Base-by-base conservation (phyloP, 2,797 vertebrate species). In the Gambelia wislizenii region DNA sequence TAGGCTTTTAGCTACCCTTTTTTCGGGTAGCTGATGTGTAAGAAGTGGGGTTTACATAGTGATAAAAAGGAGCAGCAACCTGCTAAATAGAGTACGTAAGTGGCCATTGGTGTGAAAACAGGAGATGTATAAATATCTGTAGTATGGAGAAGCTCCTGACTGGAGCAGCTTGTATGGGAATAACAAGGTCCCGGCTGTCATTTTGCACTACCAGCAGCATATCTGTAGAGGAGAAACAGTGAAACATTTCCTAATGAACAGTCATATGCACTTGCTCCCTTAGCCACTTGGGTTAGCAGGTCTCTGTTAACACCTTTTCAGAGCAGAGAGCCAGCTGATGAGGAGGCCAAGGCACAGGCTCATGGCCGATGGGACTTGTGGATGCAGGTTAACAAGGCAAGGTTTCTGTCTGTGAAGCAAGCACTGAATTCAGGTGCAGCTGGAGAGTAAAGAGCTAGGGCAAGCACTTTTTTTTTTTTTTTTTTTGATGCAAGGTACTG, bases 261-360 rank as follows among this genome's bases (percentile, higher is more conserved):
- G 79, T 86, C 70, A 69, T 77, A 82, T 42, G 47, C 61, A 13
- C n/a, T 82, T 75, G 54, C 72, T 90, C 72, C 72, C 84, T 77
- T 30, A 61, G 39, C 47, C 49, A 83, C 16, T 36, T 84, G 61
- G 79, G 80, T 90, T 72, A 87, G 61, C 78, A 90, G 85, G 85
- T 87, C 85, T 90, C 84, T 89, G 84, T 83, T 90, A 77, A 82
- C 85, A 87, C 30, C 39, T 69, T 86, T 77, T 79, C 44, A 75
- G 84, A 86, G 49, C 84, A 47, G 39, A 54, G 44, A 69, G 30
- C 49, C 79, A 7, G 54, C 36, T 85, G 77, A 85, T 2, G n/a
- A 74, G 14, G 42, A 81, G 25, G 54, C 77, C 76, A 64, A 47
- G 47, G 56, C 77, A 39, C 52, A 39, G 30, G 6, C 52, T 89